Conservation (phyloP, 2,888 invertebrate genomes). For the Hemicrepidius hirtus region DNA sequence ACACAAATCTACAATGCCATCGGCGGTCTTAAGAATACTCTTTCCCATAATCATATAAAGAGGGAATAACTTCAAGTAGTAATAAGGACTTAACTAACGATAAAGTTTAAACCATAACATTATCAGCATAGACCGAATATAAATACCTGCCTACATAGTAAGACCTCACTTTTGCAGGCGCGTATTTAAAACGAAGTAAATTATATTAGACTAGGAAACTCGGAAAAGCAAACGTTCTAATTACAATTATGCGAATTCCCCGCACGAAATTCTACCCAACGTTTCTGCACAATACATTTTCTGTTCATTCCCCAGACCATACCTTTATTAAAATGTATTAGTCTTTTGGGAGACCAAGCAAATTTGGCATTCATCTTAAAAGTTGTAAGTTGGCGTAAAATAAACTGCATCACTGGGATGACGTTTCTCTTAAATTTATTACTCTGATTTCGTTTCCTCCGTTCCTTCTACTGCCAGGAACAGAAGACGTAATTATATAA, state of each 20-base stretch:
- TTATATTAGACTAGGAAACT: slow-evolving; percentile 35
- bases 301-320: slow-evolving; percentile 33
- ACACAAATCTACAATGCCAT: background rate
- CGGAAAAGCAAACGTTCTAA: slow-evolving; percentile 42
- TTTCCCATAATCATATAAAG: background rate
- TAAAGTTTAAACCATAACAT: background rate
- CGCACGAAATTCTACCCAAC: slow-evolving; percentile 38
- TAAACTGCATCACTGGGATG: slow-evolving; percentile 17
- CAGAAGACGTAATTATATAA: too few relatives aligned
- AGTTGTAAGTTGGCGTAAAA: slow-evolving; percentile 21
- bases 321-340: slow-evolving; percentile 47
- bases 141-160: too few relatives aligned
- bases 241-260: slow-evolving; percentile 44
- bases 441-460: slow-evolving; percentile 2
- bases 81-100: background rate
- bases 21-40: background rate
- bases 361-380: slow-evolving; percentile 43
- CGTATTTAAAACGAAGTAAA: slow-evolving; percentile 30
- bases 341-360: slow-evolving; percentile 37
- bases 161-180: background rate
- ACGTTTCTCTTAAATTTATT: slow-evolving; percentile 10
- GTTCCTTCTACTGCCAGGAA: too few relatives aligned
- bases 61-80: background rate
- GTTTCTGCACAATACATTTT: slow-evolving; percentile 39
- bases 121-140: too few relatives aligned